These are phyloP conservation scores for Apodemia duryi DNA, from an alignment of 2,888 invertebrate species.

Conservation along the genomic window DNA sequence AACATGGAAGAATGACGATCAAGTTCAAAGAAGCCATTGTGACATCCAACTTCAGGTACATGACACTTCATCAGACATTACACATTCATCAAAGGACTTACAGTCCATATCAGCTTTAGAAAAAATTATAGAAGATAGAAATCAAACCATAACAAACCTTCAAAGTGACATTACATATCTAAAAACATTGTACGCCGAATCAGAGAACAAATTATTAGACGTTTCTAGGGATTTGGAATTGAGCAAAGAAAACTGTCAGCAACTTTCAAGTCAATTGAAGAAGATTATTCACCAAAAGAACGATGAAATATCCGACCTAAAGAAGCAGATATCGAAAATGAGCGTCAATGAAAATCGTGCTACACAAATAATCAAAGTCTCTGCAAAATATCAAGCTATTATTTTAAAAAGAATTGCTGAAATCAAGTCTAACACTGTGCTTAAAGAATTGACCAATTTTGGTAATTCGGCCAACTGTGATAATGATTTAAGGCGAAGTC, in stretches of 20 bases:
- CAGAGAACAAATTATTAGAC: constrained; percentile 62
- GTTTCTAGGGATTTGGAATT: constrained; percentile 58
- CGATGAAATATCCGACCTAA: constrained; percentile 66
- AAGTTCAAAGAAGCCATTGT: constrained; percentile 43
- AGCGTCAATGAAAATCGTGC: constrained; percentile 60
- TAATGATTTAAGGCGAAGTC: constrained; percentile 50
- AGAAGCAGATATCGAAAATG: constrained; percentile 62
- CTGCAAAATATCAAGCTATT: constrained; percentile 68
- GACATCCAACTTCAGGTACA: constrained; percentile 57
- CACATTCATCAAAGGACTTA: constrained; percentile 57
- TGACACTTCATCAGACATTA: constrained; percentile 54
- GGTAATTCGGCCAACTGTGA: constrained; percentile 54
- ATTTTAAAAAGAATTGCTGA: constrained; percentile 66
- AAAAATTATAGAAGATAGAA: constrained; percentile 64
- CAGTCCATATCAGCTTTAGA: constrained; percentile 68
- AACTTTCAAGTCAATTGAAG: constrained; percentile 61
- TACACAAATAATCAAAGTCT: constrained; percentile 66
- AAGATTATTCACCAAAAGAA: constrained; percentile 66
- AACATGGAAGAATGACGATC: constrained; percentile 40
- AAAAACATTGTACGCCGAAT: constrained; percentile 62
- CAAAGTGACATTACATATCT: constrained; percentile 61
- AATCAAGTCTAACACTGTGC: constrained; percentile 61
- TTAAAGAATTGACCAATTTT: constrained; percentile 66
- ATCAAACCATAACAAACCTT: constrained; percentile 59
- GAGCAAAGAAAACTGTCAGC: constrained; percentile 57